Evolutionary conservation across 2,113 vertebrate species (phyloP).

Genomic region (Columbina picui): DNA sequence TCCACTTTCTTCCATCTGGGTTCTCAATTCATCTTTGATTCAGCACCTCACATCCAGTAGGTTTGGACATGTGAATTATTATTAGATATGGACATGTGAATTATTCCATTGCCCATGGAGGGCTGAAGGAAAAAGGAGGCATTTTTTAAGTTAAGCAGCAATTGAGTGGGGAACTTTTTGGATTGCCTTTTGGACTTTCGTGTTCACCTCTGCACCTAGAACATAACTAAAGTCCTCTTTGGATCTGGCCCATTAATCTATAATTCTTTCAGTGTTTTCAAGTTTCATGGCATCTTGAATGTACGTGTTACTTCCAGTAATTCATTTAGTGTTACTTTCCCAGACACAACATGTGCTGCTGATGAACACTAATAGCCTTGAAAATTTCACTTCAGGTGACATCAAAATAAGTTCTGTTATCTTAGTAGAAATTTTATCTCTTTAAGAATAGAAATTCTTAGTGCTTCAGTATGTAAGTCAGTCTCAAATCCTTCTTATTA

Average conservation of each 20-base stretch:
- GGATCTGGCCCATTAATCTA: conserved; percentile 61
- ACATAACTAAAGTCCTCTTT: conserved; percentile 6
- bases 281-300: conserved; percentile 53
- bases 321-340: conserved; percentile 42
- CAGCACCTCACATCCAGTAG: neutral
- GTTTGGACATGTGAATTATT: neutral
- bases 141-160: neutral
- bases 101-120: neutral
- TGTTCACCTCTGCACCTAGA: neutral
- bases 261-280: conserved; percentile 32
- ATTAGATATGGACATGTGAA: neutral
- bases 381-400: neutral
- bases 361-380: conserved; percentile 66
- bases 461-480: neutral
- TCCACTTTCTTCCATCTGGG: neutral
- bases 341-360: conserved; percentile 13
- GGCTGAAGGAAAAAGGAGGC: neutral
- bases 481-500: neutral
- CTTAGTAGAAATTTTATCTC: neutral
- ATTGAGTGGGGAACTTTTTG: neutral
- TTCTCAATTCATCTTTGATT: neutral
- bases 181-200: neutral
- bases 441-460: neutral
- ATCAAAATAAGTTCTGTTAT: neutral
- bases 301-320: conserved; percentile 42